phyloP scores from a whole-genome alignment of 2,888 invertebrate species.

The Chirona hameri region DNA sequence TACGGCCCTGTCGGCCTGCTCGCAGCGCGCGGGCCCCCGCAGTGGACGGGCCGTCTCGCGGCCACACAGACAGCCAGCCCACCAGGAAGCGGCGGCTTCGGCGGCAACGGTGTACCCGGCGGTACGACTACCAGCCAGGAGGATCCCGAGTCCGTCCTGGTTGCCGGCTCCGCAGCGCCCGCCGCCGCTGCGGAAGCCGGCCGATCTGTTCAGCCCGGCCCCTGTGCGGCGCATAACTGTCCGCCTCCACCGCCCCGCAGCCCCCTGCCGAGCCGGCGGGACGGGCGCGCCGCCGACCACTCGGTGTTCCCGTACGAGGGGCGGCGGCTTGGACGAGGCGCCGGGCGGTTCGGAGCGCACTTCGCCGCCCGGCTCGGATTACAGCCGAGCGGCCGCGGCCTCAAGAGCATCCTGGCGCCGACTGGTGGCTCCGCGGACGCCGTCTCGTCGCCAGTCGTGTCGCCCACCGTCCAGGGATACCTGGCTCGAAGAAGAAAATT shows the following conservation, averaged over 20 bases:
- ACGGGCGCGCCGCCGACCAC: not conserved
- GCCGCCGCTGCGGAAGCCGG: not conserved
- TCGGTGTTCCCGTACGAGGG: not conserved
- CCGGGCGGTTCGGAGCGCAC: not conserved
- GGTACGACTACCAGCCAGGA: not conserved
- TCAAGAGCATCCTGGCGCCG: constrained; percentile 83
- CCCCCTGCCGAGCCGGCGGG: not conserved
- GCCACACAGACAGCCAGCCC: not conserved
- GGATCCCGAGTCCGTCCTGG: not conserved
- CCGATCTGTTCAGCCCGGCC: no score
- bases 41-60: not conserved
- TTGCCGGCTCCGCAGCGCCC: not conserved
- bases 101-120: no score
- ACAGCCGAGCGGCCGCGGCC: constrained; percentile 72
- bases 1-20: not conserved
- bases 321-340: not conserved
- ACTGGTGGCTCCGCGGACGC: constrained; percentile 58
- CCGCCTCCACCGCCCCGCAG: not conserved
- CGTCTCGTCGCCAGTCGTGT: constrained; percentile 45
- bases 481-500: constrained; percentile 75
- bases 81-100: not conserved
- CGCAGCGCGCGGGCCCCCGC: not conserved
- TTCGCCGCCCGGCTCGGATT: constrained; percentile 58
- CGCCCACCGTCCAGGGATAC: constrained; percentile 74
- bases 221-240: no score